Conservation (phyloP, 2,797 vertebrate genomes). For the Acridotheres tristis region DNA sequence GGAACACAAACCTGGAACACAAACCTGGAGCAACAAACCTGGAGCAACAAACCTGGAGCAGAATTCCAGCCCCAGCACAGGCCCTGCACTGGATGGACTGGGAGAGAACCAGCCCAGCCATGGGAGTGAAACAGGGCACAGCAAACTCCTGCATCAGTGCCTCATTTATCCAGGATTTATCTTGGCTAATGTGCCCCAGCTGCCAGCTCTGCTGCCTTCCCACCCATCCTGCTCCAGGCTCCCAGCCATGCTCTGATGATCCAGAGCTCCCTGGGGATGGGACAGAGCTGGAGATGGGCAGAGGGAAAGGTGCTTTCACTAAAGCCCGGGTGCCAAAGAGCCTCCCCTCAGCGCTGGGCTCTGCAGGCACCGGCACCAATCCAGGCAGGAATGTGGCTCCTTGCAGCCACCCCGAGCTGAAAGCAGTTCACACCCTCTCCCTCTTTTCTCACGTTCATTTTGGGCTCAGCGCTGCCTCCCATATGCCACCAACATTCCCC, state of each 20-base stretch:
- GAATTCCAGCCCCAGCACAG: not conserved
- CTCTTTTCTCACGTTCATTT: not conserved
- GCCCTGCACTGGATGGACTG: not conserved
- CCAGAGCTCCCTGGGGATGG: not conserved
- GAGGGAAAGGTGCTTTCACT: accelerated
- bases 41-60: not conserved
- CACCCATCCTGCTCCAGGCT: not conserved
- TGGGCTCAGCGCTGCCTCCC: not conserved
- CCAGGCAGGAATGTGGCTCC: not conserved
- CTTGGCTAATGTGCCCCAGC: not conserved
- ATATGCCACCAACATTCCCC: not conserved
- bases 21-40: too few species aligned
- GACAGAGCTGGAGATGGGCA: not conserved
- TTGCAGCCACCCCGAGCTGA: not conserved
- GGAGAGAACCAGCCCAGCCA: not conserved
- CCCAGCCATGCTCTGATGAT: accelerated
- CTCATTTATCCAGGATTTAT: not conserved
- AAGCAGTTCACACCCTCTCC: not conserved
- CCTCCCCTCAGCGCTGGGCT: not conserved
- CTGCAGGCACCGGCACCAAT: accelerated
- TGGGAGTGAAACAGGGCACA: not conserved
- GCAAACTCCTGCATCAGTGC: not conserved
- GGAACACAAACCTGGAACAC: too few species aligned
- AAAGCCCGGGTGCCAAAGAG: not conserved
- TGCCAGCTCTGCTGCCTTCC: not conserved